phyloP scores from a whole-genome alignment of 2,888 invertebrate genomes.

The Lysandra coridon region DNA sequence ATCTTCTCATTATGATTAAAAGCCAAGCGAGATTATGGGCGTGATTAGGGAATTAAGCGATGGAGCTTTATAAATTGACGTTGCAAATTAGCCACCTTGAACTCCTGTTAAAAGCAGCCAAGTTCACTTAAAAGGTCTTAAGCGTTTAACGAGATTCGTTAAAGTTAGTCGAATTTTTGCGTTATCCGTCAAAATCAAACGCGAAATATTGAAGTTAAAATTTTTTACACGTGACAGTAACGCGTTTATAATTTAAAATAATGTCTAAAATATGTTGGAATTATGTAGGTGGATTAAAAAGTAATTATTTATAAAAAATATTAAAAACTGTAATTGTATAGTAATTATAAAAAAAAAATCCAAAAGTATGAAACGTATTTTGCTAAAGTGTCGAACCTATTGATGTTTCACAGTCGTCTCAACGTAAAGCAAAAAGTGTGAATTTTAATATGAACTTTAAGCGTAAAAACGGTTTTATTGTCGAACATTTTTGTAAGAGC shows the following conservation, averaged over 20 bases:
- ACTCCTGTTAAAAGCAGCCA: conserved; percentile 13
- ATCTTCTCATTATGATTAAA: conserved; percentile 66
- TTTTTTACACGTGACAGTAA: neutral
- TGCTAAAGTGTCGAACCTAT: neutral
- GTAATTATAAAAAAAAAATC: too few relatives aligned
- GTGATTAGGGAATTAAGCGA: conserved; percentile 57
- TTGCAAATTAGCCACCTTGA: conserved; percentile 32
- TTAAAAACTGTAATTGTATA: too few relatives aligned
- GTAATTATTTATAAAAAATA: too few relatives aligned
- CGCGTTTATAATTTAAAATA: too few relatives aligned
- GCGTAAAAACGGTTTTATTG: neutral
- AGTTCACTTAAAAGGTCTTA: conserved; percentile 18
- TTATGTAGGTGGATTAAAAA: too few relatives aligned
- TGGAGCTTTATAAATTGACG: conserved; percentile 37
- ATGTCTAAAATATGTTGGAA: too few relatives aligned
- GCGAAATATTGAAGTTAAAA: too few relatives aligned
- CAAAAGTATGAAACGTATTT: neutral
- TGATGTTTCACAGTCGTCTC: neutral
- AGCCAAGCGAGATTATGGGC: conserved; percentile 58
- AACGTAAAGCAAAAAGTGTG: neutral
- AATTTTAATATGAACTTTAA: neutral
- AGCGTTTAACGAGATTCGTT: conserved; percentile 13
- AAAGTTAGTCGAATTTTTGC: neutral
- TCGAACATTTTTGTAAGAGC: neutral
- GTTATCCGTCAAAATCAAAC: neutral